phyloP scores from a whole-genome alignment of 2,888 invertebrate genomes.

The Gastrophysa polygoni region DNA sequence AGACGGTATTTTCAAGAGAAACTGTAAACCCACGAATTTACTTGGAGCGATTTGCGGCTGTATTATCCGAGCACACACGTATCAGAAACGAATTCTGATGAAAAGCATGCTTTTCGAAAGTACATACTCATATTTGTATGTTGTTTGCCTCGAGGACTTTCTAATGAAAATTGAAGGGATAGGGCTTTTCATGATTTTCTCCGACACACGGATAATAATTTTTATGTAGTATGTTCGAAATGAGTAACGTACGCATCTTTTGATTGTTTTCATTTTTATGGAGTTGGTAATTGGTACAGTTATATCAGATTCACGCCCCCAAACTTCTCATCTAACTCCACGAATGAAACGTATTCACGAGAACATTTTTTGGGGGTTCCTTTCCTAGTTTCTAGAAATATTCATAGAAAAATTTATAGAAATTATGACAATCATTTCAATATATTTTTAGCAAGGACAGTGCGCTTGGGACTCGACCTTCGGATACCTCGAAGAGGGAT shows the following conservation, averaged over 20 bases:
- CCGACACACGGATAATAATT: neutral
- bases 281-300: too few relatives aligned
- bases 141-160: slow-evolving; percentile 18
- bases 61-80: slow-evolving; percentile 20
- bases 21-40: slow-evolving; percentile 32
- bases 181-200: neutral
- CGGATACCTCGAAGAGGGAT: too few relatives aligned
- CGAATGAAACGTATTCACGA: too few relatives aligned
- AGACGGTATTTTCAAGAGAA: slow-evolving; percentile 27
- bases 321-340: too few relatives aligned
- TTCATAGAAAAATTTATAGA: too few relatives aligned
- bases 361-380: too few relatives aligned
- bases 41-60: slow-evolving; percentile 26
- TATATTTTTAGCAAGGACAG: too few relatives aligned
- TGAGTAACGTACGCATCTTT: neutral
- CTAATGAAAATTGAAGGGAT: neutral
- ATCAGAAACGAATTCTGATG: slow-evolving; percentile 20
- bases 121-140: slow-evolving; percentile 24
- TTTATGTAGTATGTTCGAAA: neutral
- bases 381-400: too few relatives aligned
- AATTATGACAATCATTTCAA: too few relatives aligned
- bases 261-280: too few relatives aligned
- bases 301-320: too few relatives aligned
- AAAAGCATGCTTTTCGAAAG: slow-evolving; percentile 25
- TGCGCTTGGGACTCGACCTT: too few relatives aligned